Base-by-base conservation (phyloP, 2,888 invertebrate genomes). In the Orgyia antiqua region DNA sequence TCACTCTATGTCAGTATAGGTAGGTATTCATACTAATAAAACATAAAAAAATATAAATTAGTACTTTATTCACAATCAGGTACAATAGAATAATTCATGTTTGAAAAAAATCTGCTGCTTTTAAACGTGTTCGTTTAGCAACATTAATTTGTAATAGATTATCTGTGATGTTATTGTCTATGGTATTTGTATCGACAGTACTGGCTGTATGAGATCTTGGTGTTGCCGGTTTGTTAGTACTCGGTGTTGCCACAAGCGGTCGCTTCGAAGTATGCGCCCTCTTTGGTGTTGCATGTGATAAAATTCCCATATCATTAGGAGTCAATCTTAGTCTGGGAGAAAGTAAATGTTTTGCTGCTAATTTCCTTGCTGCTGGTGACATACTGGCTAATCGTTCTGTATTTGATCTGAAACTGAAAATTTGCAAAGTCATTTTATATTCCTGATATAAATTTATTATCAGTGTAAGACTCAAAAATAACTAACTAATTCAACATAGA, bases 341-440 rank as follows among this genome's bases (percentile, higher is more conserved):
- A 10, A 63, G 78, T 52, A 78, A 87, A 68, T 69, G 88, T 59
- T 50, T 80, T 1, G 93, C 93, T 3, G 97, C 97, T 18, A 99
- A 83, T 49, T 92, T 90, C 43, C 94, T 91, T 0, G 98, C 99
- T 0, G 99, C 99, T 0, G 99, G 98, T 0, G 98, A 98, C 94
- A 99, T 95, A 33, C 93, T 92, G 3, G 92, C 93, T 20, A 98
- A 74, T 1, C 96, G 90, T 42, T 97, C 97, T 11, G 94, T 89
- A 26, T 91, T 89, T 1, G 93, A 79, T 56, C 86, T 74, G 68
- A 79, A 86, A 68, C 84, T 82, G 39, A 19, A 88, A 10, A 82
- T 26, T 13, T 19, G 24, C 20, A 20, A 18, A 18, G 4, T 6
- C 18, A 21, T 3, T 20, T n/a, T n/a, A n/a, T n/a, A n/a, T n/a